These are phyloP conservation scores for Carcharodon carcharias DNA, from an alignment of 2,797 vertebrate genomes.

Conservation along the genomic window DNA sequence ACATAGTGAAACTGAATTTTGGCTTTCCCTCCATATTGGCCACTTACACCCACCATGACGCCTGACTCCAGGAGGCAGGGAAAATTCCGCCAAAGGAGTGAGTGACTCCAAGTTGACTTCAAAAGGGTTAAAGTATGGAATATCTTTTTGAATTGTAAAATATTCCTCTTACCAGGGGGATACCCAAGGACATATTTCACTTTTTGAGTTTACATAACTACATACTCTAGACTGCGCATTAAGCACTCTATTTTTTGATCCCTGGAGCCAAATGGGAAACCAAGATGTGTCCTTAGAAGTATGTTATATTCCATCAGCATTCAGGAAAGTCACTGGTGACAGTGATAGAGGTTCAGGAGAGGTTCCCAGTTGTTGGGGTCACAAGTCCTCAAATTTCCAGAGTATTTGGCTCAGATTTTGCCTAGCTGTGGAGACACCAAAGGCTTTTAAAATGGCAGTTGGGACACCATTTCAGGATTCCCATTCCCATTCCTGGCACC, in stretches of 20 bases:
- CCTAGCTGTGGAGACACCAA: too few relatives aligned
- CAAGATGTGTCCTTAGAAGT: neutral
- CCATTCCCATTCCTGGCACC: too few relatives aligned
- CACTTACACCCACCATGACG: too few relatives aligned
- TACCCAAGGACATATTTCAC: neutral
- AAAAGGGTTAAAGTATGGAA: neutral
- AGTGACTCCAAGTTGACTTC: neutral
- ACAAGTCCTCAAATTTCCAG: neutral
- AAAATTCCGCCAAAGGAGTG: neutral
- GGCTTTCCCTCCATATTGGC: too few relatives aligned
- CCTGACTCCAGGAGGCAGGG: too few relatives aligned
- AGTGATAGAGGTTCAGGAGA: neutral
- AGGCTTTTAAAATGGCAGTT: too few relatives aligned
- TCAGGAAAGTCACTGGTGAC: neutral
- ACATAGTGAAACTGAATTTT: too few relatives aligned
- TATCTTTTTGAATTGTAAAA: neutral
- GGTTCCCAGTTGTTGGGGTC: neutral
- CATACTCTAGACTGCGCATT: neutral
- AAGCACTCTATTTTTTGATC: neutral
- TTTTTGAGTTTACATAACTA: neutral
- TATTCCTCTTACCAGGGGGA: neutral
- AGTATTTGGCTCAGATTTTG: too few relatives aligned
- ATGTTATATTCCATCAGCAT: neutral
- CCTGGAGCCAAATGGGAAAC: neutral
- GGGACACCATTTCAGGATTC: too few relatives aligned